Conservation (phyloP, 2,113 vertebrate species). For the Atractosteus spatula region DNA sequence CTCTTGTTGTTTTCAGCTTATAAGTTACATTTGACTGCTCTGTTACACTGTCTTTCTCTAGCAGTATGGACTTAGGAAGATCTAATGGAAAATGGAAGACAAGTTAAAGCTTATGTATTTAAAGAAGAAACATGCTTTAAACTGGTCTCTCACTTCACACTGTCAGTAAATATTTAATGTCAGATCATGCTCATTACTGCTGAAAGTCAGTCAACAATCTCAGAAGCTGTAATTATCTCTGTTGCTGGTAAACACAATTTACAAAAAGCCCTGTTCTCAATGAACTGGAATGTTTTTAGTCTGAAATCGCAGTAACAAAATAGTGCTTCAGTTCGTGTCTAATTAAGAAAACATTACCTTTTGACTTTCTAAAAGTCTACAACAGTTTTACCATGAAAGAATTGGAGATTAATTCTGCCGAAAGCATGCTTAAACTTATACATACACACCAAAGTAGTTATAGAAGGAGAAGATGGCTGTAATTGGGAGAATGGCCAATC, state of each 20-base stretch:
- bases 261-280: background rate
- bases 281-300: slow-evolving; percentile 12
- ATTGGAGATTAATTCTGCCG: background rate
- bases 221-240: too few species aligned
- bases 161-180: too few species aligned
- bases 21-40: too few species aligned
- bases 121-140: too few species aligned
- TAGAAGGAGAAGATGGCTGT: background rate
- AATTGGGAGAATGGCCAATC: background rate
- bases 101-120: too few species aligned
- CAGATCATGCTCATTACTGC: too few species aligned
- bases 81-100: too few species aligned
- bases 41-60: too few species aligned
- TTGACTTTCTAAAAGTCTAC: background rate
- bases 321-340: background rate
- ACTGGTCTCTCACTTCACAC: too few species aligned
- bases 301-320: background rate
- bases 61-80: too few species aligned
- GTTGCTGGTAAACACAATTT: background rate
- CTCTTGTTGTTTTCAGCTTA: too few species aligned
- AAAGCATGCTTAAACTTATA: background rate
- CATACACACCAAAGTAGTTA: slow-evolving; percentile 1
- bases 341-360: slow-evolving; percentile 6
- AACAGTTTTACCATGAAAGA: background rate
- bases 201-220: too few species aligned